Base-by-base conservation (phyloP, 2,888 invertebrate genomes). In the Scaptomyza cyrtandrae region DNA sequence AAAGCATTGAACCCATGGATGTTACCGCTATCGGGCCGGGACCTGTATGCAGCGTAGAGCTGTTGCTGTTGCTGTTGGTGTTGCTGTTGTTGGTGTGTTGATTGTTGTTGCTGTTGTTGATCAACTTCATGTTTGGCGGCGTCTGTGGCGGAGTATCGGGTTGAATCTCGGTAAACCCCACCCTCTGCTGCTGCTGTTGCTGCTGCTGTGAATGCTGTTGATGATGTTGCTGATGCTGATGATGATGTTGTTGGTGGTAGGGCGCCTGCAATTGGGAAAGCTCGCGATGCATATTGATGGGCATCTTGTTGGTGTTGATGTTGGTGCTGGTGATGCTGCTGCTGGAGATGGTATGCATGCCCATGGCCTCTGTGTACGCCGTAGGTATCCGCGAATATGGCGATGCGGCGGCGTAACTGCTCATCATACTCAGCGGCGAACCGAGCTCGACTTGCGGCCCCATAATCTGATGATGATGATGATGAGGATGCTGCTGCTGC, bases 81-180 rank as follows among this genome's bases (percentile, higher is more conserved):
- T 10, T 67, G 75, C 7, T 65, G 78, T 9, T 74, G 78, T 48
- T 73, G 78, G 56, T 71, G 80, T 46, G 27, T 10, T 41, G 16
- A 16, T 74, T 91, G 91, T 61, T 72, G 33, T 7, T 45, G 68
- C 16, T 57, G 80, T 19, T 71, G 16, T 56, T 70, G 76, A 73
- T 78, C 90, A 97, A 94, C 92, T 97, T 97, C 96, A 97, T 96
- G 93, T 96, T 97, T 90, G 97, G 97, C 77, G 97, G 97, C 62
- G 97, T 98, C 93, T 97, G 97, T 2, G 97, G 97, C 76, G 97
- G 97, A 46, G 97, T 97, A 93, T 97, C 97, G 82, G 91, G 94
- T 89, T 96, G 95, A 90, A 97, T 95, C 92, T 97, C 96, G 90
- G 97, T 95, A 93, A 97, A 96, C 90, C 96, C 95, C 92, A 95